Conservation (phyloP, 64 coral and sea anemone species). For the Platygyra sinensis region DNA sequence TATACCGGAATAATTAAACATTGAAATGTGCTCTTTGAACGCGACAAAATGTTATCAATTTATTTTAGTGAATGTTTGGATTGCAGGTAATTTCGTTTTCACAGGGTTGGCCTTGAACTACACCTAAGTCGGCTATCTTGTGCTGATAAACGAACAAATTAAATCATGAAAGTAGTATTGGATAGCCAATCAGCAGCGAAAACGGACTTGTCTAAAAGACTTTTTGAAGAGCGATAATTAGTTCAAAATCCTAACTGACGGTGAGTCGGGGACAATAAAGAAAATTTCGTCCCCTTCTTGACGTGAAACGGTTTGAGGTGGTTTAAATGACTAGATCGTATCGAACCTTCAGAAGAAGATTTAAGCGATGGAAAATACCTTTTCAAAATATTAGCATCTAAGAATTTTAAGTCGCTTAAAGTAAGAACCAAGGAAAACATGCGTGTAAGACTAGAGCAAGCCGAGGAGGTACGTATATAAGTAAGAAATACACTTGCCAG, state of each 20-base stretch:
- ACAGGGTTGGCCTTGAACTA: not conserved
- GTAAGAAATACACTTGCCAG: too few species aligned
- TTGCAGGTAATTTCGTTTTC: not conserved
- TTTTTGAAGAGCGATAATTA: not conserved
- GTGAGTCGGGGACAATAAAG: not conserved
- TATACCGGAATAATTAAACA: not conserved
- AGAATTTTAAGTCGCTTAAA: conserved; percentile 22
- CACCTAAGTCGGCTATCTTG: not conserved
- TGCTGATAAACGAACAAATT: not conserved
- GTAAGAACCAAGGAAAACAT: conserved; percentile 9
- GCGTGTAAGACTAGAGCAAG: not conserved
- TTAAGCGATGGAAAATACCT: not conserved
- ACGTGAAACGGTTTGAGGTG: not conserved
- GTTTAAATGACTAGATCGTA: conserved; percentile 27
- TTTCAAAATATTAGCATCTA: conserved; percentile 19
- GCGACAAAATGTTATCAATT: not conserved
- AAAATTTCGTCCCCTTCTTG: not conserved
- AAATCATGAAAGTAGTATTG: not conserved
- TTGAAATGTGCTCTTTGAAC: not conserved
- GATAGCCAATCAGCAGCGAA: not conserved
- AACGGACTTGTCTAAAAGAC: not conserved
- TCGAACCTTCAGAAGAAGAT: not conserved
- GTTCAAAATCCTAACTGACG: conserved; percentile 10
- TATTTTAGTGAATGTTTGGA: not conserved
- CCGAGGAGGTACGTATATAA: not conserved